These are phyloP conservation scores for Hylomyscus alleni DNA, from an alignment of 2,797 vertebrate genomes.

Conservation along the genomic window DNA sequence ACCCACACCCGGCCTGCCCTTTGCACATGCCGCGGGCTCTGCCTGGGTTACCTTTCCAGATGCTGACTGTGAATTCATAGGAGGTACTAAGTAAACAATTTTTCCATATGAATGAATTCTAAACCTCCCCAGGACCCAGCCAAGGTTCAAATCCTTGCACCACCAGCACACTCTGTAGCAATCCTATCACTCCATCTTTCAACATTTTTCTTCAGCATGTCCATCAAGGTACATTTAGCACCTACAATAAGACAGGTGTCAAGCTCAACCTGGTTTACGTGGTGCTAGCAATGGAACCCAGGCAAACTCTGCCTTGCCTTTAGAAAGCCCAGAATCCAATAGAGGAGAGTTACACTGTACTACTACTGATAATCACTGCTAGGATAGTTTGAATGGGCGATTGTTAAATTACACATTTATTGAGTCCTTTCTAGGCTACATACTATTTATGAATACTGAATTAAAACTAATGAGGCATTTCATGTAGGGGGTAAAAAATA, in stretches of 20 bases:
- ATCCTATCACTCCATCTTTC: not conserved
- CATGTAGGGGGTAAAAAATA: not conserved
- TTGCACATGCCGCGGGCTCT: not conserved
- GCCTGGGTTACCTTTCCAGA: not conserved
- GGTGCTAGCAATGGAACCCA: no score
- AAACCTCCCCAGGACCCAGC: constrained; percentile 46
- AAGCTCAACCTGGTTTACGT: not conserved
- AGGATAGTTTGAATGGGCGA: not conserved
- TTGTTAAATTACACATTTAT: not conserved
- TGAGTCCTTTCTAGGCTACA: not conserved
- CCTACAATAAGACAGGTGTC: not conserved
- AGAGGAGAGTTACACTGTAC: not conserved
- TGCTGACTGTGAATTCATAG: not conserved
- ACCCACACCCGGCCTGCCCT: not conserved
- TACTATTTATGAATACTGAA: not conserved
- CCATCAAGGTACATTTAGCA: not conserved
- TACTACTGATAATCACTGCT: not conserved
- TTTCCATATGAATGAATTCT: constrained; percentile 58
- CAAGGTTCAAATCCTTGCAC: constrained; percentile 16
- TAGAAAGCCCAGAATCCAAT: not conserved
- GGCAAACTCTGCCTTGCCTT: not conserved
- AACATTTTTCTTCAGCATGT: not conserved
- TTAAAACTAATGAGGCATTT: not conserved
- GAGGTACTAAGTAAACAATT: constrained; percentile 32
- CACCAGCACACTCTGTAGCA: not conserved